Evolutionary conservation across 1,140 invertebrate species (phyloP).

Genomic region (Pectinophora gossypiella): DNA sequence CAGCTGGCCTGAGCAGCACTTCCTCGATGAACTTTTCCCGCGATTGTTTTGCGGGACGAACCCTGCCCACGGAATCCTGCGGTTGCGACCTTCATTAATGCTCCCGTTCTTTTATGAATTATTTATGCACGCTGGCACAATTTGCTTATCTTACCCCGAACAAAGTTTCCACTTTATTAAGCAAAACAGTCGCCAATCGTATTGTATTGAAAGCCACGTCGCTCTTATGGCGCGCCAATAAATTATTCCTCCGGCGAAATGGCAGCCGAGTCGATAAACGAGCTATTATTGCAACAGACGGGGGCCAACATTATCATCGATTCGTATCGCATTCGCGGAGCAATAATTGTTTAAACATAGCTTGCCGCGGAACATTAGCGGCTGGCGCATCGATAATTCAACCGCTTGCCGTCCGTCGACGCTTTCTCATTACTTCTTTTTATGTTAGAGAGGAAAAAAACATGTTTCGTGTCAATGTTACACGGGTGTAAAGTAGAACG

Average conservation of each 20-base stretch:
- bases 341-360: conserved; percentile 69
- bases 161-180: conserved; percentile 67
- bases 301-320: conserved; percentile 64
- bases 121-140: conserved; percentile 51
- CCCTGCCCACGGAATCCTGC: conserved; percentile 19
- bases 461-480: not conserved
- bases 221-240: conserved; percentile 57
- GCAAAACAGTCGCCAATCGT: conserved; percentile 50
- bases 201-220: conserved; percentile 58
- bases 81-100: conserved; percentile 60
- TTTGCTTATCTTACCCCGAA: conserved; percentile 49
- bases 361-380: conserved; percentile 50
- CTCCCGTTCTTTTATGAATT: conserved; percentile 65
- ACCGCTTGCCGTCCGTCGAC: conserved; percentile 4
- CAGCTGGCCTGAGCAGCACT: conserved; percentile 17
- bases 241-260: conserved; percentile 63
- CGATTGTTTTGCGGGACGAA: conserved; percentile 48
- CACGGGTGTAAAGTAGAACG: conserved; percentile 12
- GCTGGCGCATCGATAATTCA: conserved; percentile 54
- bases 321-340: conserved; percentile 59
- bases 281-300: conserved; percentile 66
- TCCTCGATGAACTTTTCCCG: conserved; percentile 43
- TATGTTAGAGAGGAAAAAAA: not conserved
- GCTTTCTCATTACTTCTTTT: not conserved
- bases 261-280: conserved; percentile 63